Evolutionary conservation across 2,797 vertebrate genomes (phyloP).

Genomic region (Gambelia wislizenii): DNA sequence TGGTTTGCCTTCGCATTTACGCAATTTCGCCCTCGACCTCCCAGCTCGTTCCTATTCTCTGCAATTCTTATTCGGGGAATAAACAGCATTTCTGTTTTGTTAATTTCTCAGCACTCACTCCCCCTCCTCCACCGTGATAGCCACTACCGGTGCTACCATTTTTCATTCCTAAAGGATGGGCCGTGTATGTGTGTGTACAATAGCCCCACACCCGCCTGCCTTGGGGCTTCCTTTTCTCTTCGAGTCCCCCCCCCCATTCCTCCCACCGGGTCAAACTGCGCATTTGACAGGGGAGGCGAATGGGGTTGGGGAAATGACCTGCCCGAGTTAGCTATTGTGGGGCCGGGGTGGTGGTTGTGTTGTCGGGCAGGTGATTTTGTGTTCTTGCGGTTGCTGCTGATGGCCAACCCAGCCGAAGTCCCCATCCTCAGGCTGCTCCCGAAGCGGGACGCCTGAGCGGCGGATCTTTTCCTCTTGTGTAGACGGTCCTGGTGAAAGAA

Average conservation of each 20-base stretch:
- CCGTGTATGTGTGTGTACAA: not conserved
- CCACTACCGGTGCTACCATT: slow-evolving; percentile 26
- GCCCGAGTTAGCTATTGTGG: not conserved
- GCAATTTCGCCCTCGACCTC: not conserved
- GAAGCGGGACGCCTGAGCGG: not conserved
- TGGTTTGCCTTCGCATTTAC: not conserved
- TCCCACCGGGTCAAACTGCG: not conserved
- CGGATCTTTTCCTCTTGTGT: slow-evolving; percentile 10
- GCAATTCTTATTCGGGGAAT: slow-evolving; percentile 17
- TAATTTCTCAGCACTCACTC: slow-evolving; percentile 31
- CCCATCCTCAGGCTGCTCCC: no score
- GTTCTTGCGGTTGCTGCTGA: no score
- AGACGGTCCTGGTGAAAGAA: slow-evolving; percentile 10
- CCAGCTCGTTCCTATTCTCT: not conserved
- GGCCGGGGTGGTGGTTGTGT: no score
- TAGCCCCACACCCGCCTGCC: slow-evolving; percentile 12
- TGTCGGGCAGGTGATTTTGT: no score
- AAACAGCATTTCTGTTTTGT: slow-evolving; percentile 1
- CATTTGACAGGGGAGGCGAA: not conserved
- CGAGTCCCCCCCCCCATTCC: not conserved
- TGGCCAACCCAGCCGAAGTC: no score
- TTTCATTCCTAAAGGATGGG: slow-evolving; percentile 47
- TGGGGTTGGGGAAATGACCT: accelerated
- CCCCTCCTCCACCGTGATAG: not conserved
- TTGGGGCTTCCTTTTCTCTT: not conserved